phyloP scores from a whole-genome alignment of 2,113 vertebrate genomes.

The Neofelis nebulosa region DNA sequence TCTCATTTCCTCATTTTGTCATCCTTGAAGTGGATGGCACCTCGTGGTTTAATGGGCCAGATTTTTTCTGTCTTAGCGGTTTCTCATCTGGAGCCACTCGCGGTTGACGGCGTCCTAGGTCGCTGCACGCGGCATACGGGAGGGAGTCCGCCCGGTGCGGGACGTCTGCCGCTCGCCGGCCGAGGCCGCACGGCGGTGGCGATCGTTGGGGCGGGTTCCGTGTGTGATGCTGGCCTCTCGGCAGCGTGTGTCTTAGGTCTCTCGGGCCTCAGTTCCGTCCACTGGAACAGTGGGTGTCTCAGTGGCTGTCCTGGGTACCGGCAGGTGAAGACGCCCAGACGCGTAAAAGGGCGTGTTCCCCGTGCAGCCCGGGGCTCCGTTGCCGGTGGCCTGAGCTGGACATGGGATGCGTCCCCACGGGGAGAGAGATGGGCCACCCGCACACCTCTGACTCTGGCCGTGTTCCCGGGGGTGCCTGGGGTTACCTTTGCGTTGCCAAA shows the following conservation, averaged over 20 bases:
- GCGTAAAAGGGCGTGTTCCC: fast-evolving
- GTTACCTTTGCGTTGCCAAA: not conserved
- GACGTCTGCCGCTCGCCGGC: not conserved
- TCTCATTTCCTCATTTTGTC: not conserved
- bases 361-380: not conserved
- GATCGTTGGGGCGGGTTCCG: not conserved
- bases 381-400: not conserved
- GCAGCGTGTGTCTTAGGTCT: not conserved
- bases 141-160: no score
- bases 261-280: not conserved
- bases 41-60: not conserved
- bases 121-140: no score
- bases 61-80: not conserved
- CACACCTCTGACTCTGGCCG: not conserved
- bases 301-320: not conserved
- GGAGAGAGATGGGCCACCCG: no score
- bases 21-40: not conserved
- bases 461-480: no score
- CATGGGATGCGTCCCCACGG: not conserved
- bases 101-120: no score
- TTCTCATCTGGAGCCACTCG: not conserved
- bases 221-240: not conserved
- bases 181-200: fast-evolving
- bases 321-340: no score
- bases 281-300: not conserved